A percentile compares a stretch with the other conserved stretches of the same genome.
Evolutionary conservation across 2,888 invertebrate genomes (phyloP).

Genomic region (Laothoe populi): DNA sequence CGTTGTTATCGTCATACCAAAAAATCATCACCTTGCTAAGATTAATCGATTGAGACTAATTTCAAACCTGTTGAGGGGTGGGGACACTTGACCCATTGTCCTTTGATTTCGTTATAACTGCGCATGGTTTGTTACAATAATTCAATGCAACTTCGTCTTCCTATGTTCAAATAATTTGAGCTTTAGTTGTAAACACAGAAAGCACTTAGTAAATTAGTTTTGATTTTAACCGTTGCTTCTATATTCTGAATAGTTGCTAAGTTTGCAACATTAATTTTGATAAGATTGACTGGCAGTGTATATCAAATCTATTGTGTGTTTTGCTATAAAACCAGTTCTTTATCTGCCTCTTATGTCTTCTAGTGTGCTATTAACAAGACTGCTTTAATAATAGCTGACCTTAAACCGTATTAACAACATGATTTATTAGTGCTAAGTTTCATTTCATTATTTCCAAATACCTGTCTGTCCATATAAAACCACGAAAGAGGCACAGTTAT

Average conservation of each 20-base stretch:
- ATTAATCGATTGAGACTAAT: too few relatives aligned
- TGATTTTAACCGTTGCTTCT: neutral
- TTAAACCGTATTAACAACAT: neutral
- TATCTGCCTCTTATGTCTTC: constrained; percentile 6
- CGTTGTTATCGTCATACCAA: too few relatives aligned
- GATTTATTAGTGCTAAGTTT: neutral
- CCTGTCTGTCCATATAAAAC: neutral
- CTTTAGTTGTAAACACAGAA: too few relatives aligned
- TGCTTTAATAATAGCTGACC: neutral
- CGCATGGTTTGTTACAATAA: neutral
- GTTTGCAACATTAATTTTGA: neutral
- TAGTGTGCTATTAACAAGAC: constrained; percentile 10
- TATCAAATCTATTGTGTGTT: constrained; percentile 6
- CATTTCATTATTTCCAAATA: neutral
- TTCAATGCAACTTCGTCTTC: neutral
- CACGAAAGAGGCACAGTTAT: too few relatives aligned
- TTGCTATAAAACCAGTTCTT: neutral
- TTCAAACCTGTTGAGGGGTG: too few relatives aligned
- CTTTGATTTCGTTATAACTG: neutral
- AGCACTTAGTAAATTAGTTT: neutral
- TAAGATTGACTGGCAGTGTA: neutral
- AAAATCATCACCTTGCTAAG: too few relatives aligned
- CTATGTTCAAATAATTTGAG: neutral
- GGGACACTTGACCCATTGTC: too few relatives aligned
- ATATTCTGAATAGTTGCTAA: neutral